Conservation (phyloP, 2,888 invertebrate species). For the Antitype chi region DNA sequence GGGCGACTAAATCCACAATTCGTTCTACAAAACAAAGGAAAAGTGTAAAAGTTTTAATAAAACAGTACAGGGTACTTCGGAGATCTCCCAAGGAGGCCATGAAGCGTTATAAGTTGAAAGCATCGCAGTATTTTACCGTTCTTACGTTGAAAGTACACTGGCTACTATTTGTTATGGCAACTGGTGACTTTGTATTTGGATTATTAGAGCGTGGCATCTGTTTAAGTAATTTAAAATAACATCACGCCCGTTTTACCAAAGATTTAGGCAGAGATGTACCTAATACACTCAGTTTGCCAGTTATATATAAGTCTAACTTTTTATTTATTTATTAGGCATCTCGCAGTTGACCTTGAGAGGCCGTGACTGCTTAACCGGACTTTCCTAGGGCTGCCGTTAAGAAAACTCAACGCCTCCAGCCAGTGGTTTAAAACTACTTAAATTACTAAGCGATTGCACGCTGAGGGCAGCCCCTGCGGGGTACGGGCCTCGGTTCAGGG, state of each 20-base stretch:
- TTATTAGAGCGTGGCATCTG: neutral
- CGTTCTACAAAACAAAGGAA: conserved; percentile 54
- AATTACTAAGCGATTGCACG: too few relatives aligned
- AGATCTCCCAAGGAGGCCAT: conserved; percentile 69
- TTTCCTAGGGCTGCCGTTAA: too few relatives aligned
- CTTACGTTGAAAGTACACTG: conserved; percentile 21
- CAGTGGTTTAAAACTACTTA: too few relatives aligned
- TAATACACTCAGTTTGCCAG: neutral
- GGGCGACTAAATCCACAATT: conserved; percentile 44
- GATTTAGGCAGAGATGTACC: neutral
- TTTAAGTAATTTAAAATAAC: neutral
- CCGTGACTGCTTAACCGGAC: too few relatives aligned
- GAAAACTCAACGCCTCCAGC: too few relatives aligned
- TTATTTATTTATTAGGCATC: too few relatives aligned
- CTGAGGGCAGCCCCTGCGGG: too few relatives aligned
- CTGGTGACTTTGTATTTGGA: neutral
- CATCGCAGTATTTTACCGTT: conserved; percentile 63
- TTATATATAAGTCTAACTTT: neutral
- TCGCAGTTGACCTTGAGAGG: too few relatives aligned
- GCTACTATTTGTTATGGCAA: neutral
- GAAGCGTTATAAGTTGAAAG: conserved; percentile 71
- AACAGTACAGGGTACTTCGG: conserved; percentile 62
- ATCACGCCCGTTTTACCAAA: neutral
- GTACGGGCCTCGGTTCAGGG: too few relatives aligned
- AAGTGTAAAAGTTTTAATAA: conserved; percentile 72